A percentile compares a stretch with the other conserved stretches of the same genome.
Evolutionary conservation across 2,888 invertebrate species (phyloP).

Genomic region (Philhelius pedissequus): DNA sequence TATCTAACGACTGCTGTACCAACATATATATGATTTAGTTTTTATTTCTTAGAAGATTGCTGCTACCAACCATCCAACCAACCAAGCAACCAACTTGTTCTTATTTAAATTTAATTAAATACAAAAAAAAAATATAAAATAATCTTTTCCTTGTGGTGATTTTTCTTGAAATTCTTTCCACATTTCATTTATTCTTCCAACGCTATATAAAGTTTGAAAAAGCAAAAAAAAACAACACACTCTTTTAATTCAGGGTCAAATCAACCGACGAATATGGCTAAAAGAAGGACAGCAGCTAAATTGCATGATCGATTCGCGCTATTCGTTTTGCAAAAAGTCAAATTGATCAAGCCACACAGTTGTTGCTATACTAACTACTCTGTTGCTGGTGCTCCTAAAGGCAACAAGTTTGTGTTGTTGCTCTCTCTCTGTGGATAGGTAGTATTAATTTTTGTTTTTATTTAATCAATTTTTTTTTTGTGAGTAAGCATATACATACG

Average conservation of each 20-base stretch:
- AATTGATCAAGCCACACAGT: slow-evolving; percentile 32
- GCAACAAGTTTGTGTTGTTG: slow-evolving; percentile 10
- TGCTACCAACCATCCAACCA: background rate
- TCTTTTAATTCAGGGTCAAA: slow-evolving; percentile 65
- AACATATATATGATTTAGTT: no score
- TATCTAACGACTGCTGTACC: no score
- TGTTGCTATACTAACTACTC: background rate
- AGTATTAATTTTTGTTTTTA: slow-evolving; percentile 1
- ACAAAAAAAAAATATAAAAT: background rate
- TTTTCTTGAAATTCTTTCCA: slow-evolving; percentile 2
- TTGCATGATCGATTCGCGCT: slow-evolving; percentile 60
- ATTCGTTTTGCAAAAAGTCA: slow-evolving; percentile 47
- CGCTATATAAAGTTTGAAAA: slow-evolving; percentile 26
- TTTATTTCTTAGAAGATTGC: slow-evolving; percentile 2
- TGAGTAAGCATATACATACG: background rate
- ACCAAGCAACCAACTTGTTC: slow-evolving; percentile 43
- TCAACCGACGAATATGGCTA: slow-evolving; percentile 61
- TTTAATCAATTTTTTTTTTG: background rate
- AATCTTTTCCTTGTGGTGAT: background rate
- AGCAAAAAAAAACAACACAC: slow-evolving; percentile 6
- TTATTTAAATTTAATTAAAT: slow-evolving; percentile 18
- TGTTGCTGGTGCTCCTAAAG: background rate
- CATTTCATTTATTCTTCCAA: background rate
- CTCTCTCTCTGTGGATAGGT: background rate
- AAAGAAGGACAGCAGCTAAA: slow-evolving; percentile 62